phyloP scores from a whole-genome alignment of 2,888 invertebrate genomes.

The Rotaria macrura region DNA sequence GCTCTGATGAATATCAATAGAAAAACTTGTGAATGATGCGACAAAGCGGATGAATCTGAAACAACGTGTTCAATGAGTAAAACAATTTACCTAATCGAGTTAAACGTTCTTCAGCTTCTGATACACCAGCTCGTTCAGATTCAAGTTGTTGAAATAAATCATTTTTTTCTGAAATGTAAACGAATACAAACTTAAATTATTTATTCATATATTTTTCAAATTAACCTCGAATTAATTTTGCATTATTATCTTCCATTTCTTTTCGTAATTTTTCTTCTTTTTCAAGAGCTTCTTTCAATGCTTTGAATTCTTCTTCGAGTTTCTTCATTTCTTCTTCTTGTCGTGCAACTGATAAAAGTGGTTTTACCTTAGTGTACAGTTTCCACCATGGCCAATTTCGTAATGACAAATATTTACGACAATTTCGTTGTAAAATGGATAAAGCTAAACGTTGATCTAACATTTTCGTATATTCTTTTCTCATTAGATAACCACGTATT shows the following conservation, averaged over 20 bases:
- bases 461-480: slow-evolving; percentile 78
- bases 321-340: slow-evolving; percentile 96
- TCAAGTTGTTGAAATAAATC: slow-evolving; percentile 74
- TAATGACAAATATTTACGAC: slow-evolving; percentile 95
- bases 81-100: slow-evolving; percentile 48
- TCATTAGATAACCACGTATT: slow-evolving; percentile 70
- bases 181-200: no score
- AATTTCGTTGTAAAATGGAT: slow-evolving; percentile 96
- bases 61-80: no score
- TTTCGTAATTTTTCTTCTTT: slow-evolving; percentile 90
- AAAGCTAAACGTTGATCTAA: slow-evolving; percentile 80
- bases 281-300: slow-evolving; percentile 83
- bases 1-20: no score
- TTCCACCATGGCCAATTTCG: slow-evolving; percentile 99
- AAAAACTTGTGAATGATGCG: no score
- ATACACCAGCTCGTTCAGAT: slow-evolving; percentile 75
- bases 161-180: slow-evolving; percentile 64
- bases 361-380: slow-evolving; percentile 95
- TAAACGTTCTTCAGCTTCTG: slow-evolving; percentile 82
- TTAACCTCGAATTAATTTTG: slow-evolving; percentile 64
- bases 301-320: slow-evolving; percentile 85
- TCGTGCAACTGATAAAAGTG: slow-evolving; percentile 93
- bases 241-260: slow-evolving; percentile 84
- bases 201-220: neutral
- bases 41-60: no score